A percentile compares a stretch with the other conserved stretches of the same genome.
Evolutionary conservation across 1,140 invertebrate genomes (phyloP).

Genomic region (Eurosta solidaginis): DNA sequence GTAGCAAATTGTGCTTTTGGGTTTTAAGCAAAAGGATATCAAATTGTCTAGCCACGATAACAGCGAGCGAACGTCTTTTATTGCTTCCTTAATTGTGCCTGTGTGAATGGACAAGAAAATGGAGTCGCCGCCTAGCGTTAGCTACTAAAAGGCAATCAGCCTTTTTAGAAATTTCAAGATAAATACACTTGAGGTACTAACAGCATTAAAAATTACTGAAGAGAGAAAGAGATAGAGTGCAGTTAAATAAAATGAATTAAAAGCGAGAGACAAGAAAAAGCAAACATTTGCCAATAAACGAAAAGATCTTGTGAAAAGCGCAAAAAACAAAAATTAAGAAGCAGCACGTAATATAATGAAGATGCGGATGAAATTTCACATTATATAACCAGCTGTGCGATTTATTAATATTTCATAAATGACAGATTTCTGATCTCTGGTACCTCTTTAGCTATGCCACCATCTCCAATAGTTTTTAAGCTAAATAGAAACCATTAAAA

Average conservation of each 20-base stretch:
- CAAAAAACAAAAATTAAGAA: no score
- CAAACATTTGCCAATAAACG: constrained; percentile 29
- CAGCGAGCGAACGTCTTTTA: constrained; percentile 37
- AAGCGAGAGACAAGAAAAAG: constrained; percentile 16
- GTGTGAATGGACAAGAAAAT: constrained; percentile 32
- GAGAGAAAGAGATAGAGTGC: constrained; percentile 43
- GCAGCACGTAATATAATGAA: no score
- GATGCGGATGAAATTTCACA: no score
- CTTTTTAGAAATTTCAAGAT: constrained; percentile 40
- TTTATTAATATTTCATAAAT: no score
- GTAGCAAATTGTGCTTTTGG: constrained; percentile 15
- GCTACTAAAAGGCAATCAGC: constrained; percentile 3
- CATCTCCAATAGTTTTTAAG: no score
- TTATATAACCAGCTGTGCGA: no score
- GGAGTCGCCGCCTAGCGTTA: background rate
- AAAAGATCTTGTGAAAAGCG: constrained; percentile 35
- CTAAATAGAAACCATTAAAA: no score
- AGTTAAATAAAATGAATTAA: constrained; percentile 31
- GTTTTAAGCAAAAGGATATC: constrained; percentile 30
- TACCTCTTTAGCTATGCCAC: no score
- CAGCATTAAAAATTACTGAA: constrained; percentile 42
- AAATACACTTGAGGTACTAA: constrained; percentile 52
- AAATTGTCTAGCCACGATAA: constrained; percentile 51
- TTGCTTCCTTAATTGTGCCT: constrained; percentile 46
- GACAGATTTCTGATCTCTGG: no score